Base-by-base conservation (phyloP, 1,140 invertebrate genomes). In the Euwallacea similis region DNA sequence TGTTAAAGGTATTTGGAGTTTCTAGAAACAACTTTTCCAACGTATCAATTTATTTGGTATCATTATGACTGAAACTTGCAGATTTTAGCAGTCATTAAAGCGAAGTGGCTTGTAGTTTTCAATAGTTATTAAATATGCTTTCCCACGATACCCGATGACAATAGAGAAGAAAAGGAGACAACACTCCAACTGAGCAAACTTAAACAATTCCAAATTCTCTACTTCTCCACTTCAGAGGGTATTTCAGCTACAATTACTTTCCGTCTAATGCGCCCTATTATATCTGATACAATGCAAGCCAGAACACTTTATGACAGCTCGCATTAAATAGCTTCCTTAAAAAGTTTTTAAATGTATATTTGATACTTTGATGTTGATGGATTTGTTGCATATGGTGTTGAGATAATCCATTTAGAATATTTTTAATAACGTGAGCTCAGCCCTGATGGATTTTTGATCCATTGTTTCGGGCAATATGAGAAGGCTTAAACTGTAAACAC, bases 231-330 rank as follows among this genome's bases (percentile, higher is more conserved):
- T 42, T 7, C 54, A 58, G 54, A 8, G 54, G 13, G 13, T 33
- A 46, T 67, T 67, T 67, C 54, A 67, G 54, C 42, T 67, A 67
- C 33, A 67, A 67, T 58, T 58, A 67, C 54, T 58, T 67, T 67
- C 42, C 53, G 13, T 58, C 42, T 44, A 66, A 44, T 33, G 42
- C 53, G 53, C 16, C 42, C 65, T 43, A 44, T 67, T 67, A 67
- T 44, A 67, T 67, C 58, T 67, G 54, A 58, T 59, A 67, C 42
- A 67, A 67, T 58, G 65, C 54, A 67, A 58, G 54, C 21, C 33
- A 59, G 53, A 58, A 67, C 65, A 58, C 11, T 58, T 58, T 66
- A 44, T 42, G 53, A 58, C 53, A 43, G 65, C 65, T 67, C 58
- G 54, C 65, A 46, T 66, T 56, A 66, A 66, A 66, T 66, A 66